Conservation (phyloP, 2,797 vertebrate species). For the Manis crassicaudata region DNA sequence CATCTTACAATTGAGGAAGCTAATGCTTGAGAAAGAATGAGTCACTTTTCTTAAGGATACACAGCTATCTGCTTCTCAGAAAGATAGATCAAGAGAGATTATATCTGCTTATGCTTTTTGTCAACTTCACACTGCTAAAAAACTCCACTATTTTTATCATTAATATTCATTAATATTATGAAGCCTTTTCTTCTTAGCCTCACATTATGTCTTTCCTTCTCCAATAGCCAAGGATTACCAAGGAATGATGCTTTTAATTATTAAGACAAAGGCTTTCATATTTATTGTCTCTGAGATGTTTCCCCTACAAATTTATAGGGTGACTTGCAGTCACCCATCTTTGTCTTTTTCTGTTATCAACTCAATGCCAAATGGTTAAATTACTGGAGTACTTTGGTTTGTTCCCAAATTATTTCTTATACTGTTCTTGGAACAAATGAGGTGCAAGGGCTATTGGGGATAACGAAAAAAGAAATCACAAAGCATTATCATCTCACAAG, state of each 20-base stretch:
- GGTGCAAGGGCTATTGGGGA: neutral
- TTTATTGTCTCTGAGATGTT: neutral
- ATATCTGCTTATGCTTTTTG: neutral
- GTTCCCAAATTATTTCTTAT: constrained; percentile 38
- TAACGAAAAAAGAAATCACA: constrained; percentile 6
- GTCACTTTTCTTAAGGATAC: neutral
- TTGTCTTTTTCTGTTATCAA: neutral
- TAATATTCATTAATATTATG: neutral
- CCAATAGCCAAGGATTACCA: neutral
- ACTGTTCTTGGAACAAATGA: constrained; percentile 48
- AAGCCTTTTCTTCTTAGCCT: neutral
- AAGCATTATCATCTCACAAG: neutral
- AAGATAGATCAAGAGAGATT: neutral
- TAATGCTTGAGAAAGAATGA: neutral
- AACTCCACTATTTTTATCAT: constrained; percentile 20
- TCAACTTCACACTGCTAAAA: constrained; percentile 8
- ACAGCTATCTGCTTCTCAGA: neutral
- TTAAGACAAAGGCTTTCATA: neutral
- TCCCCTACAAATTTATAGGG: neutral
- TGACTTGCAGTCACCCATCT: neutral
- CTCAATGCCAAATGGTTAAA: neutral
- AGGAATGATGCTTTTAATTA: neutral
- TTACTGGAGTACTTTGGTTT: neutral
- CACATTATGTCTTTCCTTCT: neutral
- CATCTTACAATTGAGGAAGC: neutral